Conservation (phyloP, 2,797 vertebrate species). For the Gymnothorax reevesii region DNA sequence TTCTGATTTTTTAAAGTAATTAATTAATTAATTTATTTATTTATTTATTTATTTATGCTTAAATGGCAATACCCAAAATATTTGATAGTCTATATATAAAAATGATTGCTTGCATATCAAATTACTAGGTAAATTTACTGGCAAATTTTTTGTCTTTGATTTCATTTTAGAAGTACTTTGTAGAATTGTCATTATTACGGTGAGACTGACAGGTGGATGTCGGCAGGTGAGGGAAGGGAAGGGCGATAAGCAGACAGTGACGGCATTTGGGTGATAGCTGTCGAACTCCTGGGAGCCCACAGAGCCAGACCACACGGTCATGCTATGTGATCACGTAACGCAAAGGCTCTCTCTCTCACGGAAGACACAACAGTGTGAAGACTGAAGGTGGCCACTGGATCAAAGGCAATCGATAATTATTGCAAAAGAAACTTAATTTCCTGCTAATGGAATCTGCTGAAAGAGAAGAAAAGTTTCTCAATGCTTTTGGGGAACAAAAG, state of each 20-base stretch:
- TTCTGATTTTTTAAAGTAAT: neutral
- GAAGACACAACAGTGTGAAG: constrained; percentile 44
- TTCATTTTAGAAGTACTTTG: neutral
- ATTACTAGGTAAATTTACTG: neutral
- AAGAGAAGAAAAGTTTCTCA: constrained; percentile 54
- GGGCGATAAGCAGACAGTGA: constrained; percentile 21
- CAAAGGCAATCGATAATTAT: constrained; percentile 56
- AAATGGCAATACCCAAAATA: neutral
- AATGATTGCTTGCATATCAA: neutral
- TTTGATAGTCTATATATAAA: neutral
- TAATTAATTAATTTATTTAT: neutral
- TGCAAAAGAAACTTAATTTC: constrained; percentile 41
- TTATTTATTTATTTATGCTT: neutral
- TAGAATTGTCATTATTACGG: constrained; percentile 1
- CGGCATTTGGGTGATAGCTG: constrained; percentile 53
- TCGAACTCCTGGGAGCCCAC: constrained; percentile 52
- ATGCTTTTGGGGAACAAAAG: constrained; percentile 51
- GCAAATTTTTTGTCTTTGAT: neutral
- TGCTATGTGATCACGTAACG: constrained; percentile 56
- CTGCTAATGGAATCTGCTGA: constrained; percentile 43
- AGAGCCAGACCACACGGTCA: constrained; percentile 26
- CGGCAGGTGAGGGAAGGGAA: constrained; percentile 18
- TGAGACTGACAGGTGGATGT: constrained; percentile 7
- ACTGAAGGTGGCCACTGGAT: constrained; percentile 39
- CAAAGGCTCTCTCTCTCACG: constrained; percentile 51